Evolutionary conservation across 2,888 invertebrate species (phyloP), one percentile per base, ranked within the genome.

Genomic region (Eugnorisma glareosa): DNA sequence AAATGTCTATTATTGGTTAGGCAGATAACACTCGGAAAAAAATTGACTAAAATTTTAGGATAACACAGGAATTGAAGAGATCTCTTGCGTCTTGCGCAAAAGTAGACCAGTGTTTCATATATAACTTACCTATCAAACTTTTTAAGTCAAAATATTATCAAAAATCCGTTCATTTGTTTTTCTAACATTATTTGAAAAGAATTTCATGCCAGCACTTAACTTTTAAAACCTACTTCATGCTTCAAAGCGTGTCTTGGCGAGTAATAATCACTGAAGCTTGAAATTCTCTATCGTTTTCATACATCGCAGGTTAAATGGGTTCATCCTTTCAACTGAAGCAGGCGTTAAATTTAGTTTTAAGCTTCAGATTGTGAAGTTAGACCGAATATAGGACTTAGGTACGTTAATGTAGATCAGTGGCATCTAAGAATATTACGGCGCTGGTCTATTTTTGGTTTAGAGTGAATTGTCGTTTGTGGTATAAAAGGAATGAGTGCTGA

Each of bases 241-340:
- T 72, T 68, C 51, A 78, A 66, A 81, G 31, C 81, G 15, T 7
- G 2, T 79, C 64, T 80, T 80, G 40, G 61, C 54, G 48, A 66
- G 40, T 79, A 54, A 83, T 67, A 70, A 67, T 73, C 79, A 79
- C 63, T 73, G 73, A 63, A n/a, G 48, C 82, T 63, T 79, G 67
- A 83, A 79, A 83, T 73, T 63, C 8, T 1, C 70, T n/a, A 73
- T 63, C 73, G 61, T 83, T 79, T 83, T 73, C 83, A 78, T 79
- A 69, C 67, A 79, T 82, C 35, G 28, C 18, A 40, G 54, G 31
- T 37, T 45, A 57, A 78, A 73, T 83, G 31, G 69, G 40, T 63
- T 68, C 69, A 45, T 67, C 61, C 21, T 67, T 76, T 70, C 28
- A 73, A 35, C 15, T 57, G 35, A 35, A 66, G 35, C 48, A 21